These are phyloP conservation scores for Propithecus perrieri DNA, from an alignment of 2,797 vertebrate genomes.

Conservation along the genomic window DNA sequence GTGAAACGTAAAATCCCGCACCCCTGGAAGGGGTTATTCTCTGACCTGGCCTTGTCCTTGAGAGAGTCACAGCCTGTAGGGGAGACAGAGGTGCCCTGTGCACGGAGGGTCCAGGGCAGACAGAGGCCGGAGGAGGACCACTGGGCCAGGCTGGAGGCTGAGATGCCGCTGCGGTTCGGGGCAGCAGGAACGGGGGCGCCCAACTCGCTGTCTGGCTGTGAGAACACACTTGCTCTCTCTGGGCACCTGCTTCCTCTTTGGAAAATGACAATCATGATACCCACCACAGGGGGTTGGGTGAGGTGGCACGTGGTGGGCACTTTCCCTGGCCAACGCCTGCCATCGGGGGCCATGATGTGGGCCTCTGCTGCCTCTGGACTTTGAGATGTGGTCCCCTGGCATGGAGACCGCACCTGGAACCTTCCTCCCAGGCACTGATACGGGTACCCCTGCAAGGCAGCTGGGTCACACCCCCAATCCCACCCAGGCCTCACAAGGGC, in stretches of 20 bases:
- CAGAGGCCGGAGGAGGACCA: no score
- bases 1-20: not conserved
- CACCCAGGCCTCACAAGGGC: not conserved
- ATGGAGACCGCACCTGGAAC: not conserved
- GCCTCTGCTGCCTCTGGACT: not conserved
- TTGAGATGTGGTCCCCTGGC: not conserved
- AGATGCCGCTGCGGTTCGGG: fast-evolving
- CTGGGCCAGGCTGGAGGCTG: not conserved
- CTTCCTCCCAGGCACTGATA: not conserved
- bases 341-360: fast-evolving
- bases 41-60: not conserved
- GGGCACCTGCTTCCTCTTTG: not conserved
- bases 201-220: not conserved
- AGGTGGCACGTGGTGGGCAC: no score
- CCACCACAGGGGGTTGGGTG: no score
- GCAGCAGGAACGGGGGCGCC: not conserved
- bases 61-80: not conserved
- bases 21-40: no score
- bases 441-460: not conserved
- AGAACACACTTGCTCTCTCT: not conserved
- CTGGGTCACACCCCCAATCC: not conserved
- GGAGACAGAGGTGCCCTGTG: not conserved
- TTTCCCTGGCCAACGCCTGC: not conserved
- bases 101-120: not conserved
- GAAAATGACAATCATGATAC: not conserved